Base-by-base conservation (phyloP, 1,140 invertebrate genomes). In the Phocides pigmalion region DNA sequence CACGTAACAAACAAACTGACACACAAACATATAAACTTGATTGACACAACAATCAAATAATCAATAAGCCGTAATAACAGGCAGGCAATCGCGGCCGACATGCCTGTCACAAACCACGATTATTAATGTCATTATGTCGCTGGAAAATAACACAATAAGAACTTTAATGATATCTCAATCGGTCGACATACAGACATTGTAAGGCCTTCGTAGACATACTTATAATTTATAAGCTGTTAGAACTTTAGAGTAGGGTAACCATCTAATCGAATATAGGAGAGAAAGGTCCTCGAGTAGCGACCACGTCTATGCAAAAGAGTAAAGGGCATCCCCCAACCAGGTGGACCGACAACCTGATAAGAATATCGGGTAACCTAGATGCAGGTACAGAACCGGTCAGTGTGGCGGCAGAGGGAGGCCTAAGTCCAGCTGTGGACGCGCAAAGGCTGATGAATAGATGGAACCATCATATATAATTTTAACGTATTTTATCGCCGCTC, bases 61-160 rank as follows among this genome's bases (percentile, higher is more conserved):
- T 70, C 64, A 66, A 70, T 70, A 66, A 53, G 16, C 20, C 6
- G 14, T 71, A 71, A 71, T 67, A 41, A 64, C 65, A 72, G 58
- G 39, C 47, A 47, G 49, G 17, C 20, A 17, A 39, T n/a, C 50
- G 17, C 9, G 44, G n/a, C 35, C 35, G 53, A 46, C 53, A 20
- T 63, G 59, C 37, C 37, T 44, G 51, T 54, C 65, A 56, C 28
- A 47, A 56, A 37, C 28, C 32, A 39, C 32, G 12, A 11, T 4
- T 14, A 39, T 39, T 39, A 39, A 39, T 70, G 62, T 70, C 65
- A 70, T 70, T 66, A 66, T 51, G 58, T 65, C 58, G 50, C 62
- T 70, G 50, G 42, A 64, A 71, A 64, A 61, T 71, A 58, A 64
- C 50, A 51, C 49, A 47, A 46, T 47, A 47, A 17, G 35, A 17